Base-by-base conservation (phyloP, 2,113 vertebrate genomes). In the Pluvianellus socialis region DNA sequence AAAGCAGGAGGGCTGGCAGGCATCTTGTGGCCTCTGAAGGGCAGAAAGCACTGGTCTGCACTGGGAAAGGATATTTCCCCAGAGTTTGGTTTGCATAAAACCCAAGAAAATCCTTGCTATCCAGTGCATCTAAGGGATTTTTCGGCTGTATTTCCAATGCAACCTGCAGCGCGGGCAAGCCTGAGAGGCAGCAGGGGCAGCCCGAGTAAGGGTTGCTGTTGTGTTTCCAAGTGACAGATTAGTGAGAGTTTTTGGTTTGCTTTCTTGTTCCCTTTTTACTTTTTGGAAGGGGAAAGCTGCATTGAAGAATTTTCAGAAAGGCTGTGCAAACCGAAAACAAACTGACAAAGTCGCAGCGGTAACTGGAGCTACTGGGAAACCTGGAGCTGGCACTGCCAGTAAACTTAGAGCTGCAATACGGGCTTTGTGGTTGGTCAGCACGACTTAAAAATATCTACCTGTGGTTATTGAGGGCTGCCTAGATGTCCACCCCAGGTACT, bases 371-470 rank as follows among this genome's bases (percentile, higher is more conserved):
- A 40, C 81, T 42, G 79, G 87, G 85, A 86, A 84, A 53, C 18
- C 47, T 2, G 15, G 75, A 59, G 14, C 67, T 53, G 58, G 13
- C 8, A 18, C 67, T 86, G 72, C 67, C 55, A 2, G 59, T 14
- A 26, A 73, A 53, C 45, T 3, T 8, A 15, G 49, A 68, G 49
- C 67, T 1, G 1, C 68, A 3, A 0, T 4, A 13, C 0, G 1
- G 53, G 35, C 50, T 50, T 49, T 88, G 79, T 3, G 15, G 13
- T 27, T 14, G 4, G 58, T 40, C 38, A 20, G 33, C 9, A 26
- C 42, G 28, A 12, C 17, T 53, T 19, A n/a, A 2, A 61, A 74
- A 86, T 45, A 66, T 3, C 58, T 10, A 5, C 3, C 50, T 23
- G 35, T 62, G 80, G 65, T 59, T 70, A 35, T 1, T 24, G 38